Evolutionary conservation across 2,113 vertebrate genomes (phyloP), one percentile per base, ranked within the genome.

Genomic region (Hepsetus odoe): DNA sequence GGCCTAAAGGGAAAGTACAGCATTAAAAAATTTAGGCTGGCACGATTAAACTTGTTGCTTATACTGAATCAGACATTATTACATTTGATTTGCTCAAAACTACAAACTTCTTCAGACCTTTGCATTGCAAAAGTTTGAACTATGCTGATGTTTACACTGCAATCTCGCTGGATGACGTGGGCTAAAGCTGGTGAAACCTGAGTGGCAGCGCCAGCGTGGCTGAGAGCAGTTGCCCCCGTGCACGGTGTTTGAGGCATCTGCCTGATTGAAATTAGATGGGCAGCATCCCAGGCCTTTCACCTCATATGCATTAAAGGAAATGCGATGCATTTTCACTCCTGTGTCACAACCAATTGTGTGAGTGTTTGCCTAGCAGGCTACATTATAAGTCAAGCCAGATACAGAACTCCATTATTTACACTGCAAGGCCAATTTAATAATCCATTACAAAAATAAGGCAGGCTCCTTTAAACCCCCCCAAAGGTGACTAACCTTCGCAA

Each of bases 401-500:
- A 77, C 79, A 70, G 70, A 82, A 80, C 83, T 89, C 58, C 86
- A 87, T 86, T 86, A 88, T 85, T 85, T 80, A 84, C 87, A 88
- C 86, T 59, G 74, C 80, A 76, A 38, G 62, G 77, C 79, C 83
- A 84, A 87, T 86, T 90, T 85, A 82, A 86, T 85, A 84, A 87
- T 88, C 85, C 76, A 85, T 89, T 87, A 89, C 64, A 84, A 88
- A 90, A 88, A 89, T 75, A 82, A 89, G 83, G 55, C 91, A 92
- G 94, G 85, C 74, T 93, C 93, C 96, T 96, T 97, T 97, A 96
- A 84, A 82, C 80, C 72, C 70, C 74, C 59, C 77, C 55, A 84
- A 84, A 90, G 62, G 90, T 89, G 92, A 91, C 90, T 89, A 84
- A 91, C 91, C 92, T 92, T 90, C 86, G 83, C 90, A 92, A 93